Base-by-base conservation (phyloP, 2,888 invertebrate species). In the Thecocarcelia acutangulata region DNA sequence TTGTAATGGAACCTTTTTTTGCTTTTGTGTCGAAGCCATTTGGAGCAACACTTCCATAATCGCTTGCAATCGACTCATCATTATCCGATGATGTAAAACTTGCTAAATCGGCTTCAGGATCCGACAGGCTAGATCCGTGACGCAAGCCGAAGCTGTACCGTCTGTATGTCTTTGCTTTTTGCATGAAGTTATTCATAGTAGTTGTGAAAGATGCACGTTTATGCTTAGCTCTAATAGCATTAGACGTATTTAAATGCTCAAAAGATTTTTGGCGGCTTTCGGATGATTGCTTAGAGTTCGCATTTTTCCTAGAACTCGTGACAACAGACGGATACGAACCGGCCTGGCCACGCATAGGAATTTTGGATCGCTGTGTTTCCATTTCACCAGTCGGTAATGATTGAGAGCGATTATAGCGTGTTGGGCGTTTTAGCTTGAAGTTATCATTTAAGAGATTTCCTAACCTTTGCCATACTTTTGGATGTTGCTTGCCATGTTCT, bases 381-480 rank as follows among this genome's bases (percentile, higher is more conserved):
- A 93, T 94, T 59, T 86, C 85, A 11, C 94, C 95, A 17, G 94
- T 93, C 0, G 96, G 96, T 68, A 97, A 91, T 0, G 97, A 97
- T 87, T 96, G 95, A 6, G 97, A 97, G 85, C 97, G 92, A 89
- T 94, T 94, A 21, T 86, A 86, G 19, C 85, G 84, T 0, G 78
- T 68, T 12, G 85, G 77, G 0, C 87, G 83, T 48, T 88, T 88
- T 6, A 88, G 79, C 64, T 89, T 90, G 66, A 97, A 91, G 89
- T 96, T 95, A 95, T 96, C 96, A 0, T 97, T 96, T 69, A 97
- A 90, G 94, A 96, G 95, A 69, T 91, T 92, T n/a, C 92, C 92
- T 1, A 93, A 89, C 85, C 92, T 93, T 78, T 92, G 90, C 88
- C 93, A 92, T 13, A 90, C 86, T 56, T 86, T 87, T 5, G 85